These are phyloP conservation scores for Tenthredo mesomela DNA, from an alignment of 2,888 invertebrate genomes.

Conservation along the genomic window DNA sequence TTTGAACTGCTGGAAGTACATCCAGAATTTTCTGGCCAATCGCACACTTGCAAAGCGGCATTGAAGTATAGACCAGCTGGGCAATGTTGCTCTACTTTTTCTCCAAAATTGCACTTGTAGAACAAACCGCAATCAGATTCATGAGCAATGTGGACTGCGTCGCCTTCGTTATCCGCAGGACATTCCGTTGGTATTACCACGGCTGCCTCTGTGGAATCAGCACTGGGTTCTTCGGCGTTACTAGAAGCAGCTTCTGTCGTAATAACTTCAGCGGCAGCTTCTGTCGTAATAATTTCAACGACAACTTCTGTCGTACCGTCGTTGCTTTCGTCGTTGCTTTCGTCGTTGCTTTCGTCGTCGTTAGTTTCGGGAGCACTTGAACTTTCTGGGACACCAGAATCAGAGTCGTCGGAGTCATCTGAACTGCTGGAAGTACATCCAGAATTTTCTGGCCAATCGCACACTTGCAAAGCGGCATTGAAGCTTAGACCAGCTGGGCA, in stretches of 20 bases:
- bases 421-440: constrained; percentile 51
- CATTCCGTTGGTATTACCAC: constrained; percentile 43
- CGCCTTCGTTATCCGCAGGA: constrained; percentile 42
- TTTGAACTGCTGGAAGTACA: constrained; percentile 34
- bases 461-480: constrained; percentile 57
- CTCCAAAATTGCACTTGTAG: no score
- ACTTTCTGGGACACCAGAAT: not conserved
- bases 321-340: no score
- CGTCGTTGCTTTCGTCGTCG: no score
- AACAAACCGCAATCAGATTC: no score
- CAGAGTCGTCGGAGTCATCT: not conserved
- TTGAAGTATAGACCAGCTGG: constrained; percentile 46
- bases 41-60: constrained; percentile 57
- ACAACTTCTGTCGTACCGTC: not conserved
- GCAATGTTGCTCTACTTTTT: constrained; percentile 54
- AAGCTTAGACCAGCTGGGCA: constrained; percentile 59
- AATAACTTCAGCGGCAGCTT: no score
- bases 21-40: constrained; percentile 53
- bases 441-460: constrained; percentile 57
- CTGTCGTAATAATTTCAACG: not conserved
- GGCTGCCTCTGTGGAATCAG: not conserved
- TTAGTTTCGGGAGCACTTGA: not conserved
- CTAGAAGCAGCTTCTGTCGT: not conserved
- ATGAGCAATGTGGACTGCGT: constrained; percentile 49
- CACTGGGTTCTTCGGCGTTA: not conserved